A percentile compares a stretch with the other conserved stretches of the same genome.
Conservation (phyloP, 2,888 invertebrate genomes). For the Chouioia cunea region DNA sequence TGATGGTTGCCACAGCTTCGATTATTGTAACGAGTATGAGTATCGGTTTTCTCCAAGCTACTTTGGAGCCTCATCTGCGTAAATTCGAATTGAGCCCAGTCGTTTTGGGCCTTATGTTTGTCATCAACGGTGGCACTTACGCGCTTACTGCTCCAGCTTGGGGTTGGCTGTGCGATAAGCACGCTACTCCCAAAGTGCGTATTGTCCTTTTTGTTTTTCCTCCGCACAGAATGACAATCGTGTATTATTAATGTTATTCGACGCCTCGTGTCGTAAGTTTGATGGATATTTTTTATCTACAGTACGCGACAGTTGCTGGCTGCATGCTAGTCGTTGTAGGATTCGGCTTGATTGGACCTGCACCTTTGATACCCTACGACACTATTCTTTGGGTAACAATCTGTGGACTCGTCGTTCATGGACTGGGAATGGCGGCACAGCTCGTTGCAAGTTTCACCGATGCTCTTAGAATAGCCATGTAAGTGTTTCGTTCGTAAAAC, state of each 20-base stretch:
- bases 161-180: slow-evolving; percentile 85
- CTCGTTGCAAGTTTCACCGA: slow-evolving; percentile 89
- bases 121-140: slow-evolving; percentile 86
- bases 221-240: too few relatives aligned
- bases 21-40: slow-evolving; percentile 85
- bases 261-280: too few relatives aligned
- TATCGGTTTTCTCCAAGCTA: slow-evolving; percentile 90
- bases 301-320: slow-evolving; percentile 76
- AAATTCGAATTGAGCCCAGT: slow-evolving; percentile 79
- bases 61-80: slow-evolving; percentile 88
- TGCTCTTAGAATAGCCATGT: slow-evolving; percentile 85
- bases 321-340: slow-evolving; percentile 77
- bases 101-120: slow-evolving; percentile 83
- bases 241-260: too few relatives aligned
- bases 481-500: slow-evolving; percentile 65
- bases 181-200: slow-evolving; percentile 73
- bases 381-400: slow-evolving; percentile 79
- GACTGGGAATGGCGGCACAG: slow-evolving; percentile 86
- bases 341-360: slow-evolving; percentile 84
- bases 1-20: slow-evolving; percentile 77
- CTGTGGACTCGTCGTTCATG: slow-evolving; percentile 81
- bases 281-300: slow-evolving; percentile 1
- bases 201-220: too few relatives aligned
- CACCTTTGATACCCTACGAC: slow-evolving; percentile 78
- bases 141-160: slow-evolving; percentile 83